Evolutionary conservation across 2,797 vertebrate species (phyloP).

Genomic region (Labroides dimidiatus): DNA sequence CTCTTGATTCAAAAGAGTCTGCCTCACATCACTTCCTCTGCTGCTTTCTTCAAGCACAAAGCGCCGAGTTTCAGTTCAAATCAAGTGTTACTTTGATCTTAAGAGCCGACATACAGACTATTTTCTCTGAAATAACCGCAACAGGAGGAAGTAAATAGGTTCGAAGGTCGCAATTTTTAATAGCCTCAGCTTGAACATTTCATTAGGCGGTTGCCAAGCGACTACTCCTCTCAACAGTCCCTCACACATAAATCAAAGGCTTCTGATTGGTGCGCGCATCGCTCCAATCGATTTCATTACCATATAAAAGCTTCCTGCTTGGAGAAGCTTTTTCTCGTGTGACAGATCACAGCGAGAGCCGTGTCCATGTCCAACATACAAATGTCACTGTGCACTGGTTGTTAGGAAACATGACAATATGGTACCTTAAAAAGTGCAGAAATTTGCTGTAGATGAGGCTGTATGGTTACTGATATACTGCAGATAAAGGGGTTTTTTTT

Average conservation of each 20-base stretch:
- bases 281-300: conserved; percentile 74
- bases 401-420: not conserved
- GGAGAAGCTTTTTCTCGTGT: conserved; percentile 30
- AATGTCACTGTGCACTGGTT: not conserved
- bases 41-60: not conserved
- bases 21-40: conserved; percentile 14
- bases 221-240: conserved; percentile 73
- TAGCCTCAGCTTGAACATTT: conserved; percentile 56
- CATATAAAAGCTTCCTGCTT: conserved; percentile 73
- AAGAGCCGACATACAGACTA: not conserved
- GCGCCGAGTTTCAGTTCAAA: not conserved
- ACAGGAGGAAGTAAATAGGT: conserved; percentile 15
- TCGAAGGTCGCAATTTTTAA: conserved; percentile 61
- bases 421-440: rapidly evolving
- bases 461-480: too few species aligned
- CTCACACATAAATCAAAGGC: conserved; percentile 77
- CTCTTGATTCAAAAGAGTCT: not conserved
- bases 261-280: conserved; percentile 73
- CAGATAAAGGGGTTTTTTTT: too few species aligned
- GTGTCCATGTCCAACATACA: conserved; percentile 20
- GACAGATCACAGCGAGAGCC: conserved; percentile 41
- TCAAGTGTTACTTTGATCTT: not conserved
- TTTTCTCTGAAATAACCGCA: conserved; percentile 21
- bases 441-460: not conserved
- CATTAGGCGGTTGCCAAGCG: conserved; percentile 80